Evolutionary conservation across 1,140 invertebrate species (phyloP), one percentile per base, ranked within the genome.

Genomic region (Drosophila erecta): DNA sequence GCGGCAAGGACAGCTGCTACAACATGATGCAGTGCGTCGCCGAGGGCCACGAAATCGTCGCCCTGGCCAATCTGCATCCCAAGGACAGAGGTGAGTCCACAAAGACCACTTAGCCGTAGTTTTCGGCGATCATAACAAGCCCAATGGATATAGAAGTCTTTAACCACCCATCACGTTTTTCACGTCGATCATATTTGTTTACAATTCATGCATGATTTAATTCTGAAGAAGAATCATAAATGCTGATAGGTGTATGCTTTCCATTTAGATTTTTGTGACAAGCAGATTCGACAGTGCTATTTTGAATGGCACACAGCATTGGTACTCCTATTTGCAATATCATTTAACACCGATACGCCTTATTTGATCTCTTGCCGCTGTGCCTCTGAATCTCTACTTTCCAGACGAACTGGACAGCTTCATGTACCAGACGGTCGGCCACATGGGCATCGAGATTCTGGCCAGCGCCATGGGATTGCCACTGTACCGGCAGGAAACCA

Each of bases 361-460:
- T 49, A 6, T 30, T 38, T 67, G 64, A 54, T 69, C 61, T 54
- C 46, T 3, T 4, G 46, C 37, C 47, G 27, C 44, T 65, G 43
- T 27, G 7, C 8, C 30, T 30, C 30, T 3, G 7, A 12, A n/a
- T 50, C 30, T 12, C 33, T 46, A 22, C n/a, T 1, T 50, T 44
- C 15, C 83, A 97, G 97, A 98, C 94, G 99, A 99, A 92, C 92
- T 99, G 72, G 98, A 99, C 93, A 99, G 98, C 90, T 99, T 98
- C 90, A 99, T 99, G 99, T 99, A 99, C 92, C 99, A 99, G 94
- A 99, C 98, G 54, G 98, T 99, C 55, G 99, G 99, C 10, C 97
- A 98, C 93, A 96, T 99, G 94, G 97, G 96, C 33, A 96, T 99
- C 74, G 95, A 96, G 57, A 94, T 97, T 65, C 97, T 98, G 92